Conservation (phyloP, 2,113 vertebrate species). For the Bujurquina vittata region DNA sequence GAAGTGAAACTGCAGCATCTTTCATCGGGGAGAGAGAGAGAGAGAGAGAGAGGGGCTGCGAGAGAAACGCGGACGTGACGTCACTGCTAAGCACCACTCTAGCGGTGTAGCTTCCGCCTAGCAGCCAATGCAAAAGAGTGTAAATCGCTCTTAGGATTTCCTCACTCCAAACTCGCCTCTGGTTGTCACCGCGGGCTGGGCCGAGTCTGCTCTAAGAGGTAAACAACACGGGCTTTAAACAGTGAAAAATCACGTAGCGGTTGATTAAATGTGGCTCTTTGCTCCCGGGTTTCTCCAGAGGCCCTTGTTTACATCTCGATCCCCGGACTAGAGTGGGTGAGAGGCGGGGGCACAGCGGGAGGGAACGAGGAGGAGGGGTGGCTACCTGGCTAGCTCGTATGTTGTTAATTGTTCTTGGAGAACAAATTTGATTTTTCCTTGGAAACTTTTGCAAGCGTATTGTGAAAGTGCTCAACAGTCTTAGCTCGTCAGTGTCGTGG, state of each 20-base stretch:
- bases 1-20: neutral
- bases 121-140: conserved; percentile 46
- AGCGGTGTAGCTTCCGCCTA: conserved; percentile 71
- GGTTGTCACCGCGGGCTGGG: conserved; percentile 24
- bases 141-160: conserved; percentile 45
- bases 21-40: neutral
- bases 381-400: neutral
- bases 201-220: conserved; percentile 59
- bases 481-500: neutral
- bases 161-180: neutral
- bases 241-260: neutral
- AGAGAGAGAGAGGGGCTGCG: neutral
- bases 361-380: conserved; percentile 1
- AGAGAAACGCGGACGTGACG: conserved; percentile 75
- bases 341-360: conserved; percentile 53
- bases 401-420: neutral
- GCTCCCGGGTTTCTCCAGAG: conserved; percentile 8
- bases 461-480: neutral
- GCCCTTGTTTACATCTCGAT: conserved; percentile 86
- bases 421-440: neutral
- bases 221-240: conserved; percentile 33
- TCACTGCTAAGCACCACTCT: conserved; percentile 52
- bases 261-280: conserved; percentile 14
- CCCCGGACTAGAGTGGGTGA: conserved; percentile 76
- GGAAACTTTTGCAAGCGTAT: neutral